Evolutionary conservation across 2,797 vertebrate species (phyloP).

Genomic region (Craterocephalus amniculus): DNA sequence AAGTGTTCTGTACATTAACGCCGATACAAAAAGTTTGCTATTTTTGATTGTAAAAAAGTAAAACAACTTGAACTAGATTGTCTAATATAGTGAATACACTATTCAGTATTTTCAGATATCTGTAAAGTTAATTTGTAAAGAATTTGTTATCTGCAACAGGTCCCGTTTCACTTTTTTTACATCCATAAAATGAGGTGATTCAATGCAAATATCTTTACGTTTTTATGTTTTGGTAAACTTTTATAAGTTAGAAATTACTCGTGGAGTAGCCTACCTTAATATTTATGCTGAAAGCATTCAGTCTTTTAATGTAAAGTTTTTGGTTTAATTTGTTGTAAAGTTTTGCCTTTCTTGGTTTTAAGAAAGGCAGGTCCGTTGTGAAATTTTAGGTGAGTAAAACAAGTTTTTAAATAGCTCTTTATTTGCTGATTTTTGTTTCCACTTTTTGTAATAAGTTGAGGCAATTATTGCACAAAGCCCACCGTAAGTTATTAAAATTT

Average conservation of each 20-base stretch:
- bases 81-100: not conserved
- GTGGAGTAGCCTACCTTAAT: not conserved
- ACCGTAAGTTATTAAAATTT: not conserved
- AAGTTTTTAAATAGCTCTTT: not conserved
- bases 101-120: too few relatives aligned
- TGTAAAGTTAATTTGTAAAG: not conserved
- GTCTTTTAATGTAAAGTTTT: not conserved
- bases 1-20: not conserved
- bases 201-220: not conserved
- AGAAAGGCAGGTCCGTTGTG: too few relatives aligned
- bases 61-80: not conserved
- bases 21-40: not conserved
- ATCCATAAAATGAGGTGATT: not conserved
- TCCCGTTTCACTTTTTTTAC: not conserved
- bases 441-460: not conserved
- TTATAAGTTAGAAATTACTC: not conserved
- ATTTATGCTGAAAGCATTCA: not conserved
- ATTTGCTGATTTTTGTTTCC: not conserved
- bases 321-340: not conserved
- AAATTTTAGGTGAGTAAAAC: not conserved
- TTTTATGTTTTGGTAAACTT: not conserved
- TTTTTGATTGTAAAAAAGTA: not conserved
- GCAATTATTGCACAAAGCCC: not conserved
- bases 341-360: not conserved
- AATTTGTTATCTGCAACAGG: conserved; percentile 18